Conservation (phyloP, 1,140 invertebrate species). For the Hormaphis cornu region DNA sequence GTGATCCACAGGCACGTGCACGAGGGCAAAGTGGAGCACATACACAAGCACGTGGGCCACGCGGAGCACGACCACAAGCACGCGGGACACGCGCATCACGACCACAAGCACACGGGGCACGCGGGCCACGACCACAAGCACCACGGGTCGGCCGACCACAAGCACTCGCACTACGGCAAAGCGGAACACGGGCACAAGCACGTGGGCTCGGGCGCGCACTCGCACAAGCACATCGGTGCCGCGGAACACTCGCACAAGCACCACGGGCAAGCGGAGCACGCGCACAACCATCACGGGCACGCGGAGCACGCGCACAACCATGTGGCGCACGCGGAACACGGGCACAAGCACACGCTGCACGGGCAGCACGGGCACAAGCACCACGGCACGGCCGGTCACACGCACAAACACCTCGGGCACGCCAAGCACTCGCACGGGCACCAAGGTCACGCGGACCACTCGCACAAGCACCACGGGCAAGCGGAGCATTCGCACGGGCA, state of each 20-base stretch:
- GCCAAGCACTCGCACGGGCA: constrained; percentile 32
- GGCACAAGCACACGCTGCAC: constrained; percentile 32
- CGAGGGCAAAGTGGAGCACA: constrained; percentile 34
- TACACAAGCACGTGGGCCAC: constrained; percentile 34
- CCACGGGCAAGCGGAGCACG: constrained; percentile 33
- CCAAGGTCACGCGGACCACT: constrained; percentile 31
- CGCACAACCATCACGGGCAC: constrained; percentile 33
- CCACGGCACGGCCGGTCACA: constrained; percentile 26
- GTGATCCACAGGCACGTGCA: constrained; percentile 35
- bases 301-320: constrained; percentile 34
- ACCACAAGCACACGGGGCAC: constrained; percentile 34
- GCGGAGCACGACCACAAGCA: constrained; percentile 33
- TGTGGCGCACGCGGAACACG: constrained; percentile 32
- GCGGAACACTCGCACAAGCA: constrained; percentile 34
- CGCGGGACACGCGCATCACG: constrained; percentile 32
- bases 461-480: constrained; percentile 33
- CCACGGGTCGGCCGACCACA: constrained; percentile 24
- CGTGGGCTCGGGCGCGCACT: constrained; percentile 10
- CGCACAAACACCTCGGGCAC: constrained; percentile 32
- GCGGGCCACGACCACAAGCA: constrained; percentile 34
- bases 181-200: constrained; percentile 33
- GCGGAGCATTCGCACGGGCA: constrained; percentile 34
- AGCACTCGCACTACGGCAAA: constrained; percentile 32
- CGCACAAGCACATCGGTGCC: constrained; percentile 24
- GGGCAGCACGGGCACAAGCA: constrained; percentile 33